Evolutionary conservation across 2,797 vertebrate species (phyloP), one percentile per base, ranked within the genome.

Genomic region (Melanotaenia parkinsoni): DNA sequence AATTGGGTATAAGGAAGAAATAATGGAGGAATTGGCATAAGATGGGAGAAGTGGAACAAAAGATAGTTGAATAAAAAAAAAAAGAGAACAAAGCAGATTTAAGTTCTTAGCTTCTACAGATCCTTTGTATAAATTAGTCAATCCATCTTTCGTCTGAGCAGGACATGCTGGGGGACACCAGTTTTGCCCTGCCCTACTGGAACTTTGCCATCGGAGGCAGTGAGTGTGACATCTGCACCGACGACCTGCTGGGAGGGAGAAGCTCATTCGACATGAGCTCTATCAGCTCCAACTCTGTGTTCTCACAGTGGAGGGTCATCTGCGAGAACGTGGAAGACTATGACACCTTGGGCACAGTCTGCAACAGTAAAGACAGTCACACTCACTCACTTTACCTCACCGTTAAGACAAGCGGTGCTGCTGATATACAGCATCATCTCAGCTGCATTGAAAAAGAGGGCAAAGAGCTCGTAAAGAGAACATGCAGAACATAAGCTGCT

Each of bases 111-210:
- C 45, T 35, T 56, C 24, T 30, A n/a, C 45, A 47, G 18, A 47
- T 3, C 45, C 45, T 47, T 16, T 12, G 33, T 18, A 26, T 37
- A 12, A 26, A 32, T 58, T 8, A 45, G 14, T 33, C 20, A 24
- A 22, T 22, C 47, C 22, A 53, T 38, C 11, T 11, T 26, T 32
- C n/a, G 4, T 74, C 54, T 6, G 2, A 67, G 1, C 83, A 99
- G 98, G 95, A 96, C 68, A 97, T 99, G 96, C 83, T 99, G 32
- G 94, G 91, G 3, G 94, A 99, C 30, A 89, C 95, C 6, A 91
- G 92, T 5, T 99, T 99, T 56, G 96, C 96, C 58, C 94, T 99
- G 28, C 98, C 97, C 0, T 99, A 97, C 88, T 99, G 97, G 97
- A 98, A 99, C 90, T 99, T 99, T 85, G 97, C 97, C 50, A 98